Percentiles rank a stretch among this genome's conserved stretches.
These are phyloP conservation scores for Dendrolimus pini DNA, from an alignment of 2,888 invertebrate species.

Conservation along the genomic window DNA sequence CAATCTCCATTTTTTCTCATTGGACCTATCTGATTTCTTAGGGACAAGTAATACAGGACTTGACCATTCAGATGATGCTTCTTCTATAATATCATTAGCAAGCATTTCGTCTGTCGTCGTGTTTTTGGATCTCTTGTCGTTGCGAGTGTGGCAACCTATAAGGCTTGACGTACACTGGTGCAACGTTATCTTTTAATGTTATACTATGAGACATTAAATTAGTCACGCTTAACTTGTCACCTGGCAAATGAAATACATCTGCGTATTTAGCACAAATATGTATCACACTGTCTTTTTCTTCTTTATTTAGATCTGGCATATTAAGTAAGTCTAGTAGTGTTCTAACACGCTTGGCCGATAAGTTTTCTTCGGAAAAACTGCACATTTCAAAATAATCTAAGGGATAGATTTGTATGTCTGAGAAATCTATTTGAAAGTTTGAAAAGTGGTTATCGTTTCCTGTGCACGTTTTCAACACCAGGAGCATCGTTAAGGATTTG, in stretches of 20 bases:
- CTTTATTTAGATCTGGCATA: background rate
- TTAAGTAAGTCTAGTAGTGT: background rate
- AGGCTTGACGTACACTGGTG: conserved; percentile 3
- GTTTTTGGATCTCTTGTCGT: background rate
- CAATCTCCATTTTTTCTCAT: conserved; percentile 16
- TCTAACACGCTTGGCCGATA: no score
- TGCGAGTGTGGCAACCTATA: conserved; percentile 1
- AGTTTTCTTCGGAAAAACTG: no score
- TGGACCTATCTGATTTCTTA: conserved; percentile 12
- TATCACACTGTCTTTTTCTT: background rate
- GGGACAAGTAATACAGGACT: conserved; percentile 19
- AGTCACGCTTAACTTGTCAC: conserved; percentile 6
- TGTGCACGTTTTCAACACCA: no score
- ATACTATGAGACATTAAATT: conserved; percentile 5
- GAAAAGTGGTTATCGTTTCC: no score
- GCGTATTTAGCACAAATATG: conserved; percentile 9
- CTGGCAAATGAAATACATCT: conserved; percentile 7
- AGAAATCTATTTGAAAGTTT: no score
- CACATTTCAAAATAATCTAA: no score
- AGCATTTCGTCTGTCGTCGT: conserved; percentile 11
- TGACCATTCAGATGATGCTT: conserved; percentile 11
- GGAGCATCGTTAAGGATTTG: no score
- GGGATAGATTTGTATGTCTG: no score
- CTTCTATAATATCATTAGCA: conserved; percentile 13
- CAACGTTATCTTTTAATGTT: conserved; percentile 3